Base-by-base conservation (phyloP, 2,888 invertebrate species). In the Drosophila neonasuta region DNA sequence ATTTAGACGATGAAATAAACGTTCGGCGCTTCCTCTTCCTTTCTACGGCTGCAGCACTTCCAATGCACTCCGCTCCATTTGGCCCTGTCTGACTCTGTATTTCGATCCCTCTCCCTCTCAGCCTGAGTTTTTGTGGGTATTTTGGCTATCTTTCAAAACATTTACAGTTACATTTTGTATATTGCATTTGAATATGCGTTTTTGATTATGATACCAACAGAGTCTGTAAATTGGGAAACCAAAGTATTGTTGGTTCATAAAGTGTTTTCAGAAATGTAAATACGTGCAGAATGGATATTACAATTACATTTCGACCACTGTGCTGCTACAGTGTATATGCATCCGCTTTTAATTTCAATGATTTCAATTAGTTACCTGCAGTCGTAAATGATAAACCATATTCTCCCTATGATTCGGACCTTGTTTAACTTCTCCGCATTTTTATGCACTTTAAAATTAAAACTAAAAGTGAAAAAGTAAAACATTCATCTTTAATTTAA, bases 1-100 rank as follows among this genome's bases (percentile, higher is more conserved):
- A 82, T 87, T 82, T 82, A 79, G 81, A 76, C 79, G 86, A 82
- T 82, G 87, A 82, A 82, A 87, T 82, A 87, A 85, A 73, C 71
- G 79, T 69, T 70, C 52, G 49, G 59, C 77, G 46, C 54, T 63
- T 30, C 42, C 63, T 48, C 29, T 44, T 30, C 49, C 60, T 13
- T 45, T 20, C 34, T 17, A 5, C 39, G 24, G 24, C 6, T 32
- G 1, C 10, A 4, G 39, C 49, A 36, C 9, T 34, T 42, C 44
- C 41, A 54, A 2, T 29, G 15, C 24, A 24, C 45, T 36, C 36
- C n/a, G n/a, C 36, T 36, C 36, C 36, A 36, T n/a, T 36, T 11
- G n/a, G n/a, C 36, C 6, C 34, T 34, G 34, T 34, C 34, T 34
- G 11, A 11, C 34, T 34, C 32, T 55, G 9, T 13, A 9, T 15